Evolutionary conservation across 2,888 invertebrate species (phyloP), one percentile per base, ranked within the genome.

Genomic region (Anthophora plumipes): DNA sequence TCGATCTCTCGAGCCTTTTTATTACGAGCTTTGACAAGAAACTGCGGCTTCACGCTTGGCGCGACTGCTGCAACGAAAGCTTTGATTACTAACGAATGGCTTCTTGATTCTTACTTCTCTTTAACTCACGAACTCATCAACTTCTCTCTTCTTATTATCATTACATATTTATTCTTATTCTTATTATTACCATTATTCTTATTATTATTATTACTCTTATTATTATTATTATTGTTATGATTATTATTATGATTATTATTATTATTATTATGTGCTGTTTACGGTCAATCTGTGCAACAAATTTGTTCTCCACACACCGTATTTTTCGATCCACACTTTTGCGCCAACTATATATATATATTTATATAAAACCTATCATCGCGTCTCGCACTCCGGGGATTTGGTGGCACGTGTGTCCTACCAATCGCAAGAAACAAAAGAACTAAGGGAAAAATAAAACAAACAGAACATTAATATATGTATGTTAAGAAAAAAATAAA

Each of bases 1-100:
- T 80, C 73, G 75, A 81, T 79, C 77, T 83, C 80, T 84, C 82
- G 85, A 85, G 80, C 84, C 87, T 87, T 78, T 79, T 31, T 71
- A 71, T 79, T 83, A 79, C 83, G 81, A 86, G 89, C 89, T 90
- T 71, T 89, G 78, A 85, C 77, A 68, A 67, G 78, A 81, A 87
- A 88, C 78, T 89, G 88, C 89, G 87, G 91, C 91, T 91, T 92
- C 86, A 87, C 88, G 91, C 92, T 92, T 91, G 78, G 88, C 89
- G 90, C 89, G 87, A 89, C 85, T 90, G 90, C 91, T 89, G 86
- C 86, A 85, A 87, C 87, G 89, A 89, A 79, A 89, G 91, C 91
- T 91, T 72, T 91, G 75, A 89, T n/a, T 83, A 88, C 88, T 88
- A 77, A 90, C 86, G 89, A 91, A 91, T 91, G 90, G 91, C 90